Evolutionary conservation across 2,797 vertebrate genomes (phyloP).

Genomic region (Hoplostethus atlanticus): DNA sequence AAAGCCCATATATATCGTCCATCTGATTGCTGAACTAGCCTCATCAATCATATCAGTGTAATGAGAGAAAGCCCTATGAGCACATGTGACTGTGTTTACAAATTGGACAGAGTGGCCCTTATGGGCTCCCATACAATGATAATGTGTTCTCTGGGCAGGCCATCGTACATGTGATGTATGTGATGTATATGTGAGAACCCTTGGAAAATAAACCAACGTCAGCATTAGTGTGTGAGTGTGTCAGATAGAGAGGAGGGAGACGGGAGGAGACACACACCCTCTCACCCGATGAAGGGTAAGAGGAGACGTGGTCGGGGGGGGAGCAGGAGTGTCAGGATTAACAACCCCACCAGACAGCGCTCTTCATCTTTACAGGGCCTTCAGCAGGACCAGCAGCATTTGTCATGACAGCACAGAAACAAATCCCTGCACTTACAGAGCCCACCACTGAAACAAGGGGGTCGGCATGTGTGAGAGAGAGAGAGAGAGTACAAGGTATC

Average conservation of each 20-base stretch:
- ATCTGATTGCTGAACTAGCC: constrained; percentile 4
- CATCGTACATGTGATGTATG: constrained; percentile 11
- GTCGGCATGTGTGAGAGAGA: constrained; percentile 9
- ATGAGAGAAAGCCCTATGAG: constrained; percentile 24
- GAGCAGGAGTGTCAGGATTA: constrained; percentile 41
- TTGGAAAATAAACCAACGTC: constrained; percentile 52
- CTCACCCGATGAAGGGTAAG: background rate
- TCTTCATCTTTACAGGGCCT: constrained; percentile 49
- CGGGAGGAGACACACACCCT: background rate
- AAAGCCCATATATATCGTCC: constrained; percentile 40
- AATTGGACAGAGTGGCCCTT: constrained; percentile 29
- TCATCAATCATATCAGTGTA: constrained; percentile 46
- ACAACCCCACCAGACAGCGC: constrained; percentile 36
- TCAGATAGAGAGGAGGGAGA: constrained; percentile 14
- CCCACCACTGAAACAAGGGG: constrained; percentile 37
- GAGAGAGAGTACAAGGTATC: constrained; percentile 37
- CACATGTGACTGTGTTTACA: constrained; percentile 55
- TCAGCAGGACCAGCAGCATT: constrained; percentile 58
- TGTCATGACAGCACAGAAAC: constrained; percentile 58
- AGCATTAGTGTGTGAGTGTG: constrained; percentile 25
- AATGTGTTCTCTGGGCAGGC: constrained; percentile 35
- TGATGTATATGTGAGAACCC: constrained; percentile 26
- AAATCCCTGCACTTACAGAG: constrained; percentile 31
- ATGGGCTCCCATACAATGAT: constrained; percentile 26
- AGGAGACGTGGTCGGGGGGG: constrained; percentile 8